Evolutionary conservation across 1,140 invertebrate species (phyloP), one percentile per base, ranked within the genome.

Genomic region (Phymorhynchus buccinoides): DNA sequence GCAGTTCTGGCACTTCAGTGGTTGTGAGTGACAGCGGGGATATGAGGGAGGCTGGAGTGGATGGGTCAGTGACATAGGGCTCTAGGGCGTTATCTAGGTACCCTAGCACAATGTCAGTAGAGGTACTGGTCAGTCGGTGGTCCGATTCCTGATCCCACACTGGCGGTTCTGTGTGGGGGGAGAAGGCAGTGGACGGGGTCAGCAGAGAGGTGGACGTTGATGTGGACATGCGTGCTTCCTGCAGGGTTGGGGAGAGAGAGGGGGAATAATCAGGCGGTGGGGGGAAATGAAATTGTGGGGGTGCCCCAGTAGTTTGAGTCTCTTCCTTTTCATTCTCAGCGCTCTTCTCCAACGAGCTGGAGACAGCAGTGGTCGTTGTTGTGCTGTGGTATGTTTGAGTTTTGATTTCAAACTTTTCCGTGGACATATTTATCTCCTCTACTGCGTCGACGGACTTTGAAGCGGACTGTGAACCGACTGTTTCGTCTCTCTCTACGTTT

Each of bases 71-170:
- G 37, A 56, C 32, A 39, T 83, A 73, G 27, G 62, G 39, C 9
- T 35, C 62, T 7, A 83, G 56, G n/a, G 81, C 41, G 39, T 73
- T 83, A 39, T 83, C 81, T 39, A 83, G 66, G 66, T 83, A 83
- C 2, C 66, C 62, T 39, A 83, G 39, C 3, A 73, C 81, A 0
- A 83, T 66, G 37, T 83, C 81, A 6, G 81, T 83, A 7, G 81
- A 83, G 1, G 81, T 83, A 41, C 81, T 83, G 81, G 81, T 83
- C 66, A 71, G 66, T 30, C 81, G 22, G 66, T 41, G n/a, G 44
- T 32, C 66, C 22, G 35, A 27, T 7, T 83, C 81, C 32, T 3
- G 62, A 1, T 9, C 9, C 3, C 6, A 35, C 37, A 22, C 52
- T 0, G 35, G 37, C 30, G 27, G 18, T 9, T 37, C 30, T 12